These are phyloP conservation scores for Sebastes minor DNA, from an alignment of 2,797 vertebrate genomes.

Conservation along the genomic window DNA sequence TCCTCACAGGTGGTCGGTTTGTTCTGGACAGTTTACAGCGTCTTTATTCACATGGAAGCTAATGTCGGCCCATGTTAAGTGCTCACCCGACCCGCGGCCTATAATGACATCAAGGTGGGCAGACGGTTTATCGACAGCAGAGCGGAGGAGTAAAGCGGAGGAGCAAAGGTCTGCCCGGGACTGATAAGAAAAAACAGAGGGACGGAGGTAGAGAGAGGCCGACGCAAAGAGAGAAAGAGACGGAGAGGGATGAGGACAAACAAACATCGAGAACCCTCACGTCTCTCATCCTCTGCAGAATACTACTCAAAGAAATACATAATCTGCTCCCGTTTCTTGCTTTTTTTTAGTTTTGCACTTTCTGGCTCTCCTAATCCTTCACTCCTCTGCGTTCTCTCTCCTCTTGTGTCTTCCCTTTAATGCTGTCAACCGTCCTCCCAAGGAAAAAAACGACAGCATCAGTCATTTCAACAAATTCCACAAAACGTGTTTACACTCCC, in stretches of 20 bases:
- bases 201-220: neutral
- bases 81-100: neutral
- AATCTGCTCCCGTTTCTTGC: neutral
- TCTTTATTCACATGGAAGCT: neutral
- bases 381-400: neutral
- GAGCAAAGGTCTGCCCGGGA: neutral
- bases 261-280: neutral
- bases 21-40: neutral
- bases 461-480: neutral
- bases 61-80: neutral
- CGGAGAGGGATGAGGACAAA: neutral
- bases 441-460: too few species aligned
- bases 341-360: neutral
- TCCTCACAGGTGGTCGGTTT: neutral
- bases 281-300: neutral
- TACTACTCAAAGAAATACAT: neutral
- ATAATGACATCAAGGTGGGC: neutral
- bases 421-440: neutral
- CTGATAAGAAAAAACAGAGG: neutral
- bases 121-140: neutral
- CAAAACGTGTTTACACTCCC: neutral
- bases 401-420: neutral
- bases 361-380: neutral
- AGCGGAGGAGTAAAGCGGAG: neutral
- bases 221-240: neutral